Conservation (phyloP, 2,113 vertebrate species). For the Rhadina sibilatrix region DNA sequence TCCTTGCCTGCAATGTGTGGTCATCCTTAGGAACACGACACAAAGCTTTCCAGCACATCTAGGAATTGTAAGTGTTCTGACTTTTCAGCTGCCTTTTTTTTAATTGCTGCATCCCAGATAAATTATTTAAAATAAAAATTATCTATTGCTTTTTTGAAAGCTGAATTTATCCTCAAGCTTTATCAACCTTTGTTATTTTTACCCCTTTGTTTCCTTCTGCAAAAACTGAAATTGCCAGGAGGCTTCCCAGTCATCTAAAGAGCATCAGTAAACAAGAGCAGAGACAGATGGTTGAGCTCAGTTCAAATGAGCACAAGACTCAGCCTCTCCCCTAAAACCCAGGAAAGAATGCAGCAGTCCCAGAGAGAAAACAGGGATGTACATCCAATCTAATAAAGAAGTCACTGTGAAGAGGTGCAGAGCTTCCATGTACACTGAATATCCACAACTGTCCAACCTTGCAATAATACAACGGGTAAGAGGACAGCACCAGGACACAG, state of each 20-base stretch:
- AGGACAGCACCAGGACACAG: not conserved
- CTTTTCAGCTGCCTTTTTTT: not conserved
- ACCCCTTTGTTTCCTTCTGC: conserved; percentile 26
- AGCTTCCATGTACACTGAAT: not conserved
- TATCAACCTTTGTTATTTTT: not conserved
- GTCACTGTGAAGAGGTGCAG: not conserved
- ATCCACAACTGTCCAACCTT: not conserved
- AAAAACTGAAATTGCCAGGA: conserved; percentile 37
- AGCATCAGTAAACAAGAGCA: conserved; percentile 62
- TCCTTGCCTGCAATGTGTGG: conserved; percentile 19
- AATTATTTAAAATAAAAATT: conserved; percentile 1
- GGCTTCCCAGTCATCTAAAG: conserved; percentile 53
- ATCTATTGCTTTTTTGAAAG: not conserved
- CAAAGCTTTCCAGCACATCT: not conserved
- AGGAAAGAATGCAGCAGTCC: not conserved
- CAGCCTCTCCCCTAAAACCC: not conserved
- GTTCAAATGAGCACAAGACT: conserved; percentile 15
- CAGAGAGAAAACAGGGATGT: not conserved
- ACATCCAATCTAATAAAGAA: not conserved
- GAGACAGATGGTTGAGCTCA: conserved; percentile 61
- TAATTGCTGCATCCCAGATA: not conserved
- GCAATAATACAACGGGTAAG: not conserved
- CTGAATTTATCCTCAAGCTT: not conserved
- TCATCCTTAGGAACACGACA: not conserved
- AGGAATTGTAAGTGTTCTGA: not conserved